phyloP scores from a whole-genome alignment of 2,888 invertebrate species.

The Anthrax anthrax region DNA sequence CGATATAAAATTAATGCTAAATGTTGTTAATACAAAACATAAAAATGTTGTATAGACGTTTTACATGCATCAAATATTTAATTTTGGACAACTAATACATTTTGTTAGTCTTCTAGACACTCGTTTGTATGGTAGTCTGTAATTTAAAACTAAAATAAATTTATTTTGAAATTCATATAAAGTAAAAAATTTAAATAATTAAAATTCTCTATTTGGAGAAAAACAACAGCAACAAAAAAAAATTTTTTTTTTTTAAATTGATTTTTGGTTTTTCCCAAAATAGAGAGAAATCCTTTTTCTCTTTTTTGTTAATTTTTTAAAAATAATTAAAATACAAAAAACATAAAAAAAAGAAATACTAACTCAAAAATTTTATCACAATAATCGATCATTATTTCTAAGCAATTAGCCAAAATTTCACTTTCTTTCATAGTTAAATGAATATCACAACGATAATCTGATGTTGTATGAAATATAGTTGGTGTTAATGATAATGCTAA shows the following conservation, averaged over 20 bases:
- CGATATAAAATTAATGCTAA: no score
- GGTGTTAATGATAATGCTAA: conserved; percentile 28
- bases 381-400: conserved; percentile 27
- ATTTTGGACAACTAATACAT: background rate
- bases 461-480: conserved; percentile 26
- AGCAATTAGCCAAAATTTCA: conserved; percentile 17
- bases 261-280: no score
- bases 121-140: background rate
- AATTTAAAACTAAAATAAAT: background rate
- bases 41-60: background rate
- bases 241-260: no score
- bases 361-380: conserved; percentile 26
- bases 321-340: no score
- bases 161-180: background rate
- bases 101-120: background rate
- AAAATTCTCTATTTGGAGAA: no score
- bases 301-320: no score
- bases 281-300: no score
- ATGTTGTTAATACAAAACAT: no score
- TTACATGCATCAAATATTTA: background rate
- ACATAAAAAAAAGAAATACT: background rate
- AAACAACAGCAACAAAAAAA: no score
- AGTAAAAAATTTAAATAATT: background rate
- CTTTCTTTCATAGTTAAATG: conserved; percentile 24
- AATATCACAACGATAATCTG: conserved; percentile 23